A percentile compares a stretch with the other conserved stretches of the same genome.
Evolutionary conservation across 2,797 vertebrate genomes (phyloP).

Genomic region (Melanotaenia nigrans): DNA sequence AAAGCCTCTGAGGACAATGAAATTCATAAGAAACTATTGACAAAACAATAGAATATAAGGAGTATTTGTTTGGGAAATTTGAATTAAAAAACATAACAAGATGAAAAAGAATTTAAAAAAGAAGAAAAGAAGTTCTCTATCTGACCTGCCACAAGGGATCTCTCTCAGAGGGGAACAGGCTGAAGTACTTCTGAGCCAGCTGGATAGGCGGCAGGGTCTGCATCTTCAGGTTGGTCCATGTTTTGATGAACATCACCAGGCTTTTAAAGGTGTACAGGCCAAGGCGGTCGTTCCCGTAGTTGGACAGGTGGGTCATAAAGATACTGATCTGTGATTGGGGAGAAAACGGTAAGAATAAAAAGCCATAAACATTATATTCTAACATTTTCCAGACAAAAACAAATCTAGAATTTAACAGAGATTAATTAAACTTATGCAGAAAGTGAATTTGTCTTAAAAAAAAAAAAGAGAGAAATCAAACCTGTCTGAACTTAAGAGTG

Average conservation of each 20-base stretch:
- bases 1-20: not conserved
- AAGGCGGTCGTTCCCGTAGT: conserved; percentile 97
- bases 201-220: conserved; percentile 94
- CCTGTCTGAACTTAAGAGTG: too few relatives aligned
- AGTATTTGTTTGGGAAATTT: not conserved
- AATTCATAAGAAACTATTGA: not conserved
- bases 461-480: too few relatives aligned
- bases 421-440: not conserved
- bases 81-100: not conserved
- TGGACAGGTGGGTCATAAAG: conserved; percentile 99
- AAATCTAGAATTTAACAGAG: not conserved
- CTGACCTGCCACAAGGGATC: conserved; percentile 97
- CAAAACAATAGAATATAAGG: not conserved
- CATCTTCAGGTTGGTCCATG: conserved; percentile 96
- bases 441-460: not conserved
- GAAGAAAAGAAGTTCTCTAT: not conserved
- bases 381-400: not conserved
- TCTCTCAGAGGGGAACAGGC: conserved; percentile 96
- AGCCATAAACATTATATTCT: too few relatives aligned
- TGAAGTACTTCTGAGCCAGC: conserved; percentile 97
- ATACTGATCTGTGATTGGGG: conserved; percentile 90
- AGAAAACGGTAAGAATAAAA: not conserved
- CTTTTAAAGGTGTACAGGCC: conserved; percentile 98
- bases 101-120: not conserved
- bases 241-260: conserved; percentile 92